Evolutionary conservation across 1,140 invertebrate genomes (phyloP).

Genomic region (Maconellicoccus hirsutus): DNA sequence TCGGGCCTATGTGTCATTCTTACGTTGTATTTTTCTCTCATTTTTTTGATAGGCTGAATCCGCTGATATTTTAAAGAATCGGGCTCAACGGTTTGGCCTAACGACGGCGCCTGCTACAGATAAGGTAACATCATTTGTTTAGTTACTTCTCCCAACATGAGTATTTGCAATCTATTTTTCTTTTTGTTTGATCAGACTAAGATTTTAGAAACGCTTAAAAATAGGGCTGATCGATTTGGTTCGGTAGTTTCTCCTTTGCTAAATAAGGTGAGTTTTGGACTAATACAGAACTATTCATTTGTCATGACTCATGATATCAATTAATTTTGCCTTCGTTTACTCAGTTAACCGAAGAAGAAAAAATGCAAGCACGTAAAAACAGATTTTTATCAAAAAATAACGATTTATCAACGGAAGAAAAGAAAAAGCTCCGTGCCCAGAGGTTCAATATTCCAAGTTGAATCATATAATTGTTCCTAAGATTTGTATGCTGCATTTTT

Average conservation of each 20-base stretch:
- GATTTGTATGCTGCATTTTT: background rate
- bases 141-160: background rate
- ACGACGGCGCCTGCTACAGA: background rate
- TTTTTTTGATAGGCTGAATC: constrained; percentile 4
- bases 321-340: background rate
- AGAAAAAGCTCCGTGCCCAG: background rate
- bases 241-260: background rate
- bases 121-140: constrained; percentile 14
- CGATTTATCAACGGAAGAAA: background rate
- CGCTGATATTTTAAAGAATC: background rate
- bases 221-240: background rate
- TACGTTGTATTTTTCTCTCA: background rate
- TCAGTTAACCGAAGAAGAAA: background rate
- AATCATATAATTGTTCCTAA: background rate
- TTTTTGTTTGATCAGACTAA: background rate
- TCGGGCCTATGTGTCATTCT: no score
- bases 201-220: background rate
- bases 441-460: background rate
- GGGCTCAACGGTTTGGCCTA: constrained; percentile 5
- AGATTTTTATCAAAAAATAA: background rate
- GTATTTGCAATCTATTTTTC: background rate
- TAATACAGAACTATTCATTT: background rate
- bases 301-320: background rate
- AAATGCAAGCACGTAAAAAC: constrained; percentile 15
- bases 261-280: background rate